Conservation (phyloP, 2,888 invertebrate species). For the Spodoptera exigua region DNA sequence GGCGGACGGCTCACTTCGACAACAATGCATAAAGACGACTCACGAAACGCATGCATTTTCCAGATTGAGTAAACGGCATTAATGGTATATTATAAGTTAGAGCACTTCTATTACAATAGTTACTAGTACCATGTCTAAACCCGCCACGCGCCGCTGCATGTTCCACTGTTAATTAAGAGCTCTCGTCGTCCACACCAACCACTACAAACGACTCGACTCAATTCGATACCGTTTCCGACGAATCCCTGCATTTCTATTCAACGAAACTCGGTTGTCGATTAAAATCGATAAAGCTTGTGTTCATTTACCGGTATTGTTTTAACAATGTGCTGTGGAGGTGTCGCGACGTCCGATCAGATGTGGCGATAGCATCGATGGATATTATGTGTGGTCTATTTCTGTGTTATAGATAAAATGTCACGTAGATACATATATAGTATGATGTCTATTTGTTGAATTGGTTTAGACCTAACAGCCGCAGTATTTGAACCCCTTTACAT, state of each 20-base stretch:
- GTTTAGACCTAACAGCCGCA: too few relatives aligned
- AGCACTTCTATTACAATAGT: constrained; percentile 35
- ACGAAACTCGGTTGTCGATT: constrained; percentile 28
- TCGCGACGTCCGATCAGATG: background rate
- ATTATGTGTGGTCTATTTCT: background rate
- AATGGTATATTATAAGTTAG: constrained; percentile 15
- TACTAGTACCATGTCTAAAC: constrained; percentile 65
- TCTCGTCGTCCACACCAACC: constrained; percentile 59
- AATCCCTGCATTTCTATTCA: constrained; percentile 38
- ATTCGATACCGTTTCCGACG: constrained; percentile 50
- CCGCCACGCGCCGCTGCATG: constrained; percentile 73
- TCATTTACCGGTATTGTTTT: constrained; percentile 29
- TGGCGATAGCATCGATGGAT: background rate
- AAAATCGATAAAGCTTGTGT: constrained; percentile 23
- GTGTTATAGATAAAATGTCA: background rate
- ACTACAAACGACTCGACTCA: constrained; percentile 44
- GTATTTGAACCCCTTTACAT: too few relatives aligned
- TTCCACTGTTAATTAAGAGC: constrained; percentile 74
- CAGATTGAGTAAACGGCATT: constrained; percentile 10
- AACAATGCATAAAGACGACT: constrained; percentile 11
- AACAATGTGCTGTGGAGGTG: background rate
- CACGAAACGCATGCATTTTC: constrained; percentile 2
- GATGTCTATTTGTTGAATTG: too few relatives aligned
- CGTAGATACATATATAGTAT: too few relatives aligned
- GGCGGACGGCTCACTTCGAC: background rate